Conservation (phyloP, 2,888 invertebrate genomes). For the Drosophila ustulata region DNA sequence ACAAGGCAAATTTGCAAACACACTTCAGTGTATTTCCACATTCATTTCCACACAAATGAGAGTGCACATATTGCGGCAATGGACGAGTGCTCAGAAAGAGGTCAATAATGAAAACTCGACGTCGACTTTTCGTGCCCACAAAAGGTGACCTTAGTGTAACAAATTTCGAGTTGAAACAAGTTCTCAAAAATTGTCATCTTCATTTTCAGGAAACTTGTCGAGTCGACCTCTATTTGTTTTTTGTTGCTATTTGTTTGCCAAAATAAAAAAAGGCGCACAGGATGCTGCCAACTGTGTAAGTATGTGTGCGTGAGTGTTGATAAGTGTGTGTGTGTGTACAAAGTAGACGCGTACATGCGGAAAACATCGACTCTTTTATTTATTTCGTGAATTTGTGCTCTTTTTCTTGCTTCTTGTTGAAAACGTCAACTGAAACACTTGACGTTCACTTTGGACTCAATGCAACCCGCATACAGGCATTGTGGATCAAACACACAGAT, state of each 20-base stretch:
- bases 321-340: not conserved
- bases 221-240: slow-evolving; percentile 5
- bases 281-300: slow-evolving; percentile 2
- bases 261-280: slow-evolving; percentile 1
- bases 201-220: slow-evolving; percentile 10
- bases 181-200: slow-evolving; percentile 17
- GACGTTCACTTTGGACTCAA: slow-evolving; percentile 55
- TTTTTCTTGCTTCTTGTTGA: slow-evolving; percentile 51
- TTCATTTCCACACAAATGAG: not conserved
- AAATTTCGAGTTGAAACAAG: slow-evolving; percentile 7
- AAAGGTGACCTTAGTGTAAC: slow-evolving; percentile 6
- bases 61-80: not conserved
- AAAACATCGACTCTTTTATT: slow-evolving; percentile 35
- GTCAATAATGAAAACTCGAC: not conserved
- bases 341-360: slow-evolving; percentile 24
- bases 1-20: not conserved
- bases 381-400: slow-evolving; percentile 31
- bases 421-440: slow-evolving; percentile 62
- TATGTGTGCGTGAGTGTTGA: not conserved
- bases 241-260: slow-evolving; percentile 6
- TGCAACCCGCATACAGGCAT: slow-evolving; percentile 58
- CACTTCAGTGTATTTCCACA: not conserved
- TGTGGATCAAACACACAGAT: slow-evolving; percentile 15
- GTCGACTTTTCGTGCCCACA: not conserved
- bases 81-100: not conserved